Evolutionary conservation across 2,888 invertebrate species (phyloP), one percentile per base, ranked within the genome.

Genomic region (Agelastica alni): DNA sequence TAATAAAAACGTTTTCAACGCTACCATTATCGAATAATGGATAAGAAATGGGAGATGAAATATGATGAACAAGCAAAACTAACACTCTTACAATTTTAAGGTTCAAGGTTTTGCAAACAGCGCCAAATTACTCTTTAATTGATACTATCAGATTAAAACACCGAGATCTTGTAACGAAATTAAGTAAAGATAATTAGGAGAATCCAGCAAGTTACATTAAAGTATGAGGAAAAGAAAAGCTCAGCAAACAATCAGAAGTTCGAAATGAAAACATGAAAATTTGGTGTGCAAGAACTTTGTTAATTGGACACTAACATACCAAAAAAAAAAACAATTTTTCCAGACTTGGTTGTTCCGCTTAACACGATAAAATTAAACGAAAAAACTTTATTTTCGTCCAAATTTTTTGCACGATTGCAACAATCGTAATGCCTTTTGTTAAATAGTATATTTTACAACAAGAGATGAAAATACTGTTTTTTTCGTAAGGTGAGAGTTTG

Each of bases 101-200:
- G 45, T 45, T 51, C 45, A 36, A 44, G 51, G 51, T 34, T 41
- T 42, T 26, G 34, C 22, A 39, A 37, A 51, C 36, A 28, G 18
- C 36, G 17, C 37, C 37, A 7, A 37, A 44, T 44, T 51, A 44
- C 39, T 7, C 45, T 51, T 45, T 18, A 44, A 45, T 53, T 51
- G 47, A 36, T 51, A 56, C 47, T 51, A 53, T 51, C 47, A 45
- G 41, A 56, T 53, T 53, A 53, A 53, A 47, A 47, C 53, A 53
- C 53, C 31, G 46, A 49, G 41, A 17, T 20, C n/a, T 54, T 49
- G 14, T 52, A 34, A 58, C 44, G 30, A 34, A 57, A 57, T 57
- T 57, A 57, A 44, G 45, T 34, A 0, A n/a, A 39, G 43, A 31
- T 57, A 49, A 57, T 57, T 53, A 48, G 30, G 42, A 57, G 57